These are phyloP conservation scores for Bimastos eiseni DNA, from an alignment of 2,888 invertebrate genomes.

Conservation along the genomic window DNA sequence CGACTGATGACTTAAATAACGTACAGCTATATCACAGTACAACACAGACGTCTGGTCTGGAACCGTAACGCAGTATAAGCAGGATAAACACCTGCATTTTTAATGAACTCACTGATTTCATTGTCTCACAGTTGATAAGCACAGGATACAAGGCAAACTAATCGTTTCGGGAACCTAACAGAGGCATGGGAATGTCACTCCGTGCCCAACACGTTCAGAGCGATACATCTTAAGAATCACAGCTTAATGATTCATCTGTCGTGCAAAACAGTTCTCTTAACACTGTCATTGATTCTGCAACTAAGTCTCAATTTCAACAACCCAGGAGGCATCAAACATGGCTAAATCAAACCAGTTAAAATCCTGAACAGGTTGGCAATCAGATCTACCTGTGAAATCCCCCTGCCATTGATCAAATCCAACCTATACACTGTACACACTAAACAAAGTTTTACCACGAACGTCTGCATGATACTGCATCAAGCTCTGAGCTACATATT, in stretches of 20 bases:
- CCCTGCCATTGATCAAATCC: neutral
- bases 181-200: neutral
- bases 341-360: neutral
- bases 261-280: neutral
- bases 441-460: neutral
- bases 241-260: too few relatives aligned
- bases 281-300: neutral
- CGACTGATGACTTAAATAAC: neutral
- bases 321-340: neutral
- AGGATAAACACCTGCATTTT: neutral
- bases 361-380: neutral
- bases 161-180: neutral
- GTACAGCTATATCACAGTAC: too few relatives aligned
- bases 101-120: neutral
- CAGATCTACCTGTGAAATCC: neutral
- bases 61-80: neutral
- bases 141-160: neutral
- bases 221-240: neutral
- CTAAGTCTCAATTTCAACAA: neutral
- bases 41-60: conserved; percentile 1
- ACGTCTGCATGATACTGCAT: neutral
- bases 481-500: too few relatives aligned
- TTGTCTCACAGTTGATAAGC: neutral
- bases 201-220: neutral
- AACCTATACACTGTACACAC: neutral